Percentiles rank a stretch among this genome's conserved stretches.
These are phyloP conservation scores for Trigoniulus corallinus DNA, from an alignment of 1,140 invertebrate species.

Conservation along the genomic window DNA sequence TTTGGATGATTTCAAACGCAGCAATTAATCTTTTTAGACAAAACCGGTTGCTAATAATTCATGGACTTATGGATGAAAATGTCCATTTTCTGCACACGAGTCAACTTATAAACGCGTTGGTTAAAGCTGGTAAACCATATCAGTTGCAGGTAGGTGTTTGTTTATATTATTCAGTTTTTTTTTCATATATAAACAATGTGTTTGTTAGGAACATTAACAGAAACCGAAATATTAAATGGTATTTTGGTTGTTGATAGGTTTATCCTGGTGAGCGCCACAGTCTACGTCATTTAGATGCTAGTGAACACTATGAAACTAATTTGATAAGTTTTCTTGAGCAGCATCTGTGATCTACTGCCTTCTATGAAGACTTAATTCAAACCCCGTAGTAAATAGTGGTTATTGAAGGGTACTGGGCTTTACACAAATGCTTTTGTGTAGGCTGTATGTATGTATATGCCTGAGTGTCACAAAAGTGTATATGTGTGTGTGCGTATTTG, in stretches of 20 bases:
- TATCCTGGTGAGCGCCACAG: constrained; percentile 92
- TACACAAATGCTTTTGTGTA: too few relatives aligned
- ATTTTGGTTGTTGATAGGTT: constrained; percentile 38
- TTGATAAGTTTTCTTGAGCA: constrained; percentile 72
- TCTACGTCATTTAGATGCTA: constrained; percentile 74
- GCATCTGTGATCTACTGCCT: constrained; percentile 33
- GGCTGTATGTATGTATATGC: too few relatives aligned
- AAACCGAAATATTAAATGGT: too few relatives aligned
- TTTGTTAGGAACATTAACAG: too few relatives aligned
- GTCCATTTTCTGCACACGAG: constrained; percentile 97
- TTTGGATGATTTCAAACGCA: too few relatives aligned
- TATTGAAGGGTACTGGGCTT: too few relatives aligned
- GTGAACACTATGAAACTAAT: constrained; percentile 89
- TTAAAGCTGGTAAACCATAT: constrained; percentile 83
- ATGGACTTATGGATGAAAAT: constrained; percentile 96
- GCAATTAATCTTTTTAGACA: constrained; percentile 57
- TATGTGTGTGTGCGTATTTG: too few relatives aligned
- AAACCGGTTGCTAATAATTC: constrained; percentile 86
- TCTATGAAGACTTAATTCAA: too few relatives aligned
- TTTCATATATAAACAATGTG: too few relatives aligned
- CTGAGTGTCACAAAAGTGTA: too few relatives aligned
- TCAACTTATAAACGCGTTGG: constrained; percentile 70
- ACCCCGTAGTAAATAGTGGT: too few relatives aligned
- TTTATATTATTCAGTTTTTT: neutral
- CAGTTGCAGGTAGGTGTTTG: constrained; percentile 48